These are phyloP conservation scores for Schizaphis graminum DNA, from an alignment of 2,888 invertebrate genomes.

Conservation along the genomic window DNA sequence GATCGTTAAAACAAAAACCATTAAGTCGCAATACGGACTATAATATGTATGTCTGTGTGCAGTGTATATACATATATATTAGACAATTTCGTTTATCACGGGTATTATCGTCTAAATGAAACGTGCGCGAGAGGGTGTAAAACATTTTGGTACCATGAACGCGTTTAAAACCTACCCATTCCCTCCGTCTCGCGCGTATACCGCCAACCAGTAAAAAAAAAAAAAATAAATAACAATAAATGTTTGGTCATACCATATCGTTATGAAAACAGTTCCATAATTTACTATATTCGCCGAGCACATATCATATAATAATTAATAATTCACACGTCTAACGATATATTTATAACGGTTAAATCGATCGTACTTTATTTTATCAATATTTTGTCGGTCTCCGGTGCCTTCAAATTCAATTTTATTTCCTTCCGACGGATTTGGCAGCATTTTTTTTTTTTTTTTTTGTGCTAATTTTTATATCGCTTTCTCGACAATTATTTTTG, in stretches of 20 bases:
- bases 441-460: not conserved
- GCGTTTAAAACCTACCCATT: not conserved
- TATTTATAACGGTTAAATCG: not conserved
- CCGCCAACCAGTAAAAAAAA: not conserved
- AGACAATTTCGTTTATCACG: not conserved
- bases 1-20: slow-evolving; percentile 21
- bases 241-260: not conserved
- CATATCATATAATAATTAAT: not conserved
- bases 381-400: not conserved
- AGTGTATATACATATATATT: not conserved
- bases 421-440: not conserved
- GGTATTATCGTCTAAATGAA: slow-evolving; percentile 8
- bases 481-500: not conserved
- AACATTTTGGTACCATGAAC: slow-evolving; percentile 6
- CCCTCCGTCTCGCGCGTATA: not conserved
- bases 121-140: slow-evolving; percentile 2
- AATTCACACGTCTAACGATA: not conserved
- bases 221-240: not conserved
- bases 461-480: not conserved
- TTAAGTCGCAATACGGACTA: slow-evolving; percentile 21
- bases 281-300: not conserved
- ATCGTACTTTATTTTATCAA: not conserved
- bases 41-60: not conserved
- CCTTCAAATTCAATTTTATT: not conserved
- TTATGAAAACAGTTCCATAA: not conserved